Conservation (phyloP, 1,140 invertebrate genomes). For the Zaprionus taronus region DNA sequence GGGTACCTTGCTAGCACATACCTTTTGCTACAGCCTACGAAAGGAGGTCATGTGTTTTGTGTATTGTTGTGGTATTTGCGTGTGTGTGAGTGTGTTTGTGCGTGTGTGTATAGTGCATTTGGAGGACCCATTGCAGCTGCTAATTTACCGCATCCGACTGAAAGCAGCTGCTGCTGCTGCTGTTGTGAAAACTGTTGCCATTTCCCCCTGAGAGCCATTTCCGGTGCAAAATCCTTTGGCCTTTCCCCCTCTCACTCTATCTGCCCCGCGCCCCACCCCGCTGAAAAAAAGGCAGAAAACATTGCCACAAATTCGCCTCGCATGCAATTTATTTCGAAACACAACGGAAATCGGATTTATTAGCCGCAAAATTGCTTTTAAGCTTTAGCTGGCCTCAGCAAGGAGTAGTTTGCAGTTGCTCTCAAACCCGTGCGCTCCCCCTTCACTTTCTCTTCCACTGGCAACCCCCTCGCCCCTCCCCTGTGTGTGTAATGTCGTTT, state of each 20-base stretch:
- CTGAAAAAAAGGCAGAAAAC: conserved; percentile 2
- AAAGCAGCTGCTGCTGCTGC: conserved; percentile 41
- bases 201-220: conserved; percentile 62
- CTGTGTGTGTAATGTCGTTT: conserved; percentile 51
- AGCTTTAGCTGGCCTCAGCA: conserved; percentile 39
- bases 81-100: conserved; percentile 7
- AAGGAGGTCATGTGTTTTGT: conserved; percentile 44
- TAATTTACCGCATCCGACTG: conserved; percentile 74
- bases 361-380: conserved; percentile 84
- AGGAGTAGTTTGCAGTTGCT: conserved; percentile 44
- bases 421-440: conserved; percentile 41
- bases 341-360: conserved; percentile 84
- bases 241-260: background rate
- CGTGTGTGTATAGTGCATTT: conserved; percentile 26
- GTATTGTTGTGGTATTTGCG: conserved; percentile 18
- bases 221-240: conserved; percentile 34
- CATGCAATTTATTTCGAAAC: conserved; percentile 80
- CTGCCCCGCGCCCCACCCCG: background rate
- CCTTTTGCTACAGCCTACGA: conserved; percentile 1
- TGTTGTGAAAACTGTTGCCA: conserved; percentile 18
- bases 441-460: background rate
- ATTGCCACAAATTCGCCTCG: conserved; percentile 26
- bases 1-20: conserved; percentile 14
- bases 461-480: background rate
- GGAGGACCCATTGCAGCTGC: conserved; percentile 55